Percentiles rank a stretch among this genome's conserved stretches.
Conservation (phyloP, 2,888 invertebrate genomes). For the Camponotus fellah region DNA sequence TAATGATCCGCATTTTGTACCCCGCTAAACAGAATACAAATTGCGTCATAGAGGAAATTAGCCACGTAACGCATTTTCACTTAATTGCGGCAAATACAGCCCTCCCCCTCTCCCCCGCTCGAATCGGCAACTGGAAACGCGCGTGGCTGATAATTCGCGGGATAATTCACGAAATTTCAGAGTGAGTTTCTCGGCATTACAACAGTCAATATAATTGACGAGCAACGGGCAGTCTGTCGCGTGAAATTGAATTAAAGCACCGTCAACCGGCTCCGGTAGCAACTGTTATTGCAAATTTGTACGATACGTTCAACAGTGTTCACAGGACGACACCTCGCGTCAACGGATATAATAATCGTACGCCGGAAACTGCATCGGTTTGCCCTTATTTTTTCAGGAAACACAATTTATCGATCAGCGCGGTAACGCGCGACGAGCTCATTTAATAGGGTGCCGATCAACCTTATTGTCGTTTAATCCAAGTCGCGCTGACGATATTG, state of each 20-base stretch:
- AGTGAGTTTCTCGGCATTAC: conserved; percentile 49
- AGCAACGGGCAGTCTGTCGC: conserved; percentile 31
- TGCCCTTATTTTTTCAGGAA: conserved; percentile 40
- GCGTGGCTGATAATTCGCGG: conserved; percentile 52
- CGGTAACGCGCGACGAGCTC: background rate
- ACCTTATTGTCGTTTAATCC: conserved; percentile 54
- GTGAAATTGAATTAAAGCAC: conserved; percentile 62
- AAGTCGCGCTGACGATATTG: conserved; percentile 42
- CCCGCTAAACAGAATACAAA: conserved; percentile 58
- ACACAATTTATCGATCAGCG: conserved; percentile 28
- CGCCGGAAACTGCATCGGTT: conserved; percentile 15
- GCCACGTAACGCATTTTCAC: conserved; percentile 53
- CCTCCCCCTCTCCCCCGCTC: background rate
- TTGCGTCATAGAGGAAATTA: conserved; percentile 60
- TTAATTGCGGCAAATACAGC: conserved; percentile 59
- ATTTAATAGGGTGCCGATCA: conserved; percentile 38
- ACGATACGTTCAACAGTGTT: conserved; percentile 44
- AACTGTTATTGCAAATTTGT: conserved; percentile 56
- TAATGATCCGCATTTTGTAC: conserved; percentile 19
- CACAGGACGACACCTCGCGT: conserved; percentile 36
- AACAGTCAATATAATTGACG: conserved; percentile 54
- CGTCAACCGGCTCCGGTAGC: conserved; percentile 34
- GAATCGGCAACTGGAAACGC: conserved; percentile 7
- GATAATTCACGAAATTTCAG: conserved; percentile 59
- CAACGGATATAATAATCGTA: conserved; percentile 42